phyloP scores from a whole-genome alignment of 1,140 invertebrate genomes.

The Heliconius congener region DNA sequence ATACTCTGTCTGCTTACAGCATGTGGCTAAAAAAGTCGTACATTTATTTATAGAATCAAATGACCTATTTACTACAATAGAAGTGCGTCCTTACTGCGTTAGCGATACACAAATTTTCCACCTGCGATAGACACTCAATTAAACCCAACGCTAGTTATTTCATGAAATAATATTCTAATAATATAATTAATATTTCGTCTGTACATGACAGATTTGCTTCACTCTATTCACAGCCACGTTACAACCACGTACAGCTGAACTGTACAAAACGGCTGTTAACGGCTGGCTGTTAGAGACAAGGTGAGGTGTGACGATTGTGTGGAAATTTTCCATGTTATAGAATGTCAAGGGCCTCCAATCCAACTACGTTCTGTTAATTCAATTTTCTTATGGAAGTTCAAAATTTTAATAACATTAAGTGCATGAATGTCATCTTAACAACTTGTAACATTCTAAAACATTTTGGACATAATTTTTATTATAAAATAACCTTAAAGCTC shows the following conservation, averaged over 20 bases:
- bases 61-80: not conserved
- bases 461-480: too few relatives aligned
- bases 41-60: not conserved
- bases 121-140: not conserved
- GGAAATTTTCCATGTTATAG: not conserved
- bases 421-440: too few relatives aligned
- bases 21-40: not conserved
- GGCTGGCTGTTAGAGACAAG: not conserved
- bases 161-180: not conserved
- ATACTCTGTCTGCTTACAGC: not conserved
- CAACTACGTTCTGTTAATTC: not conserved
- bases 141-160: slow-evolving; percentile 1
- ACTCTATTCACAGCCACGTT: not conserved
- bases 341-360: not conserved
- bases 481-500: too few relatives aligned
- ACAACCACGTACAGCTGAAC: not conserved
- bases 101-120: not conserved
- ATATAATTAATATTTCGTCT: slow-evolving; percentile 2
- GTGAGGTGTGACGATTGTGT: not conserved
- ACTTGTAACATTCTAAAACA: too few relatives aligned
- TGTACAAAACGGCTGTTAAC: not conserved
- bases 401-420: too few relatives aligned
- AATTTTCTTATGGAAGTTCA: not conserved
- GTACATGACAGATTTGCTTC: not conserved
- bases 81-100: not conserved